These are phyloP conservation scores for Amiota minor DNA, from an alignment of 2,888 invertebrate genomes.

Conservation along the genomic window DNA sequence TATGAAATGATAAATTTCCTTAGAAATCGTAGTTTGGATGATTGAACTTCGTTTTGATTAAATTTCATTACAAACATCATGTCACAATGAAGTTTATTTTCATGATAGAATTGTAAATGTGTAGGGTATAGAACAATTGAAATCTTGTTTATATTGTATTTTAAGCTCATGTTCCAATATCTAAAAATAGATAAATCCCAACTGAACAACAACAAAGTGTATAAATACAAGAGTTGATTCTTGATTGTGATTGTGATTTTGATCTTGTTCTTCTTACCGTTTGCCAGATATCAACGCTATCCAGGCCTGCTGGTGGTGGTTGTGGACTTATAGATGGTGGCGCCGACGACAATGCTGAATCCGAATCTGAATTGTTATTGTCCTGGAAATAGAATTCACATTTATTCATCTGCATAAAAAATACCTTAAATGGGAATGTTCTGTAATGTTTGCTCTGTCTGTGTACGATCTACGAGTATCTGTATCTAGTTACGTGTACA, in stretches of 20 bases:
- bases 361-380: constrained; percentile 76
- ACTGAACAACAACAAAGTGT: background rate
- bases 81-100: too few species aligned
- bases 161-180: background rate
- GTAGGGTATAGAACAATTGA: too few species aligned
- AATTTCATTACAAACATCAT: too few species aligned
- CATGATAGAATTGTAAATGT: too few species aligned
- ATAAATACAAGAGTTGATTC: background rate
- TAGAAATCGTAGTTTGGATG: too few species aligned
- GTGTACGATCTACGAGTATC: too few species aligned
- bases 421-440: background rate
- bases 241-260: too few species aligned
- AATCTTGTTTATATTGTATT: background rate
- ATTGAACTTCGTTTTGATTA: too few species aligned
- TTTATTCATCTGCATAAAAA: background rate
- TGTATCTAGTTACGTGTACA: too few species aligned
- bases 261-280: constrained; percentile 60
- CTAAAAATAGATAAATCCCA: background rate
- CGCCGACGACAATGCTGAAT: constrained; percentile 81
- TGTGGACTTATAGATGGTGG: constrained; percentile 82
- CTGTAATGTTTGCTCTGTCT: background rate
- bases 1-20: too few species aligned
- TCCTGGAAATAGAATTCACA: constrained; percentile 49
- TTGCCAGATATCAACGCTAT: constrained; percentile 73
- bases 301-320: constrained; percentile 74